Base-by-base conservation (phyloP, 2,113 vertebrate species). In the Pachypanchax playfairii region DNA sequence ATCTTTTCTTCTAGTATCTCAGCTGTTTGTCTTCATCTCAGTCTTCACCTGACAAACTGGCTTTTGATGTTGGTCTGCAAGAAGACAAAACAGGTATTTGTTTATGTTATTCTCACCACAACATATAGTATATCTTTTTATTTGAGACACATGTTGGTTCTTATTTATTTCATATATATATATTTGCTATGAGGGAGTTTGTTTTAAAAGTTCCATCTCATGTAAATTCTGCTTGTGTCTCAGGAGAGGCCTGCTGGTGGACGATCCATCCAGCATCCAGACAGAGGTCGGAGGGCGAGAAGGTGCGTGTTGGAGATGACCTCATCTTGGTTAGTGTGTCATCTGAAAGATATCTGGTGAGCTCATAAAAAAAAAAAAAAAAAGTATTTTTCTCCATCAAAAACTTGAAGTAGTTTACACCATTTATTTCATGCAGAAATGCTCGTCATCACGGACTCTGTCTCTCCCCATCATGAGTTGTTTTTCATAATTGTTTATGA, bases 341-440 rank as follows among this genome's bases (percentile, higher is more conserved):
- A 53, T 97, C 96, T 20, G 95, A 98, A 77, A 91, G 96, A 83
- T 98, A 97, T 73, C 87, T 98, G 93, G 96, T 98, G 84, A 95
- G 94, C 91, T 3, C 33, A 11, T 13, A 15, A 3, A 46, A 5
- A 5, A 49, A 18, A n/a, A n/a, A n/a, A n/a, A n/a, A n/a, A n/a
- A n/a, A n/a, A n/a, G n/a, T n/a, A n/a, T 31, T 7, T 57, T 57
- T 56, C 22, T 26, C 25, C 6, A 31, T 43, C 6, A 22, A 4
- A 24, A 59, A 24, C 11, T 44, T 1, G 21, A 24, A 21, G 18
- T 43, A 12, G 3, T 39, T 41, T 49, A 1, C 48, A 62, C 47
- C 17, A 22, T 36, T 75, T 5, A 38, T 22, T 70, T 28, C 28
- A 33, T 26, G 43, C 4, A 13, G 18, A 58, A 3, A 7, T 31